Evolutionary conservation across 2,888 invertebrate species (phyloP).

Genomic region (Agriotes lineatus): DNA sequence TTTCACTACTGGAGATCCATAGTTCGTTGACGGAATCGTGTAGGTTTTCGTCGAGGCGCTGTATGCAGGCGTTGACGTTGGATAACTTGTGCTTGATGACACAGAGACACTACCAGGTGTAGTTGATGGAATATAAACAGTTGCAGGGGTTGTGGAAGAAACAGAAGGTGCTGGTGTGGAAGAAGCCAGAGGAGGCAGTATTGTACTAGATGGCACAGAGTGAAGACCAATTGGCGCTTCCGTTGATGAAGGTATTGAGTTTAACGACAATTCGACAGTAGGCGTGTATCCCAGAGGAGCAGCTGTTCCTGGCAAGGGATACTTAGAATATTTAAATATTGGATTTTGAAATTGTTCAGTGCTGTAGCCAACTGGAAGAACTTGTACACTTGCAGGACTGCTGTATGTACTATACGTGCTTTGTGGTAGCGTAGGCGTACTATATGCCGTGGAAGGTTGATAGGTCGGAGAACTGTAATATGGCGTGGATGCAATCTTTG

Average conservation of each 20-base stretch:
- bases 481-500: conserved; percentile 29
- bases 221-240: conserved; percentile 49
- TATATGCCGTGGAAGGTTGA: conserved; percentile 35
- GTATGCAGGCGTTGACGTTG: conserved; percentile 26
- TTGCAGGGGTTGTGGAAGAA: conserved; percentile 52
- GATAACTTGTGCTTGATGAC: conserved; percentile 15
- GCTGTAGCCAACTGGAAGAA: conserved; percentile 33
- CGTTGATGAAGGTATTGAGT: conserved; percentile 59
- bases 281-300: conserved; percentile 42
- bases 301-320: conserved; percentile 38
- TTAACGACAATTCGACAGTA: conserved; percentile 51
- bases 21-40: conserved; percentile 20
- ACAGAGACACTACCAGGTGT: conserved; percentile 19
- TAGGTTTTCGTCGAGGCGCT: conserved; percentile 40
- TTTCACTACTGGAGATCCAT: conserved; percentile 16
- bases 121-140: conserved; percentile 42
- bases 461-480: conserved; percentile 26
- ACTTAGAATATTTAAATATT: conserved; percentile 31
- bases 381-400: conserved; percentile 22
- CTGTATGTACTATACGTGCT: conserved; percentile 1
- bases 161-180: conserved; percentile 45
- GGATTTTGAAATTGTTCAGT: conserved; percentile 19
- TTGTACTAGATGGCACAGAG: conserved; percentile 56
- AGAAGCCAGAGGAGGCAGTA: conserved; percentile 26
- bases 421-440: conserved; percentile 23